Evolutionary conservation across 30 jellyfish, hydroid and myxozoan genomes (phyloP), one percentile per base, ranked within the genome.

Genomic region (Cassiopea andromeda): DNA sequence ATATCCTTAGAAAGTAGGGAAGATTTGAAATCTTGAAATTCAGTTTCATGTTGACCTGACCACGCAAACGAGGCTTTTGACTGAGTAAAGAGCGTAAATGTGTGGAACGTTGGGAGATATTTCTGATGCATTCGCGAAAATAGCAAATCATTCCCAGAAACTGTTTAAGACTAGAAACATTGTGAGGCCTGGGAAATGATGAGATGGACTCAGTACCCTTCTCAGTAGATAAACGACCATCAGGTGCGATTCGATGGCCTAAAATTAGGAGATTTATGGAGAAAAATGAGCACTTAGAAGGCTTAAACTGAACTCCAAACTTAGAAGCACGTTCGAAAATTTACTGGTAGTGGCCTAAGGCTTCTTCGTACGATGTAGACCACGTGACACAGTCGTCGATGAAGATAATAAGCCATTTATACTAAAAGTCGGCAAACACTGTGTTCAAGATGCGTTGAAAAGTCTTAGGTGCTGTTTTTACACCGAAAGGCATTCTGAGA

Each of bases 381-480:
- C 91, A 64, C 2, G 91, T 64, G 43, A 83, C 74, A 67, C 91
- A 48, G 69, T 84, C 92, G 38, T 84, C 92, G 66, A 82, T 82
- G 71, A 61, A 82, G 1, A 60, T 82, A 15, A 80, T 80, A 7
- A 60, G 89, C 89, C 80, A 46, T 80, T 66, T 43, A 60, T 80
- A 47, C 15, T 18, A 80, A 58, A 54, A 18, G 44, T 64, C 83
- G 1, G 90, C 67, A 64, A 61, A 64, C 0, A 82, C 81, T 5
- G 81, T 82, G 72, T 64, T 66, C 50, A 69, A 10, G 9, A 54
- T 69, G 73, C 79, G 86, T 77, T 68, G 86, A 47, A 84, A 69
- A 1, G 78, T 72, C 85, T 46, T 76, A 18, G 92, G 87, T 2
- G 92, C 86, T 5, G 46, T 71, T 69, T 68, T 69, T 50, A 73